Conservation (phyloP, 2,113 vertebrate species). For the Steatornis caripensis region DNA sequence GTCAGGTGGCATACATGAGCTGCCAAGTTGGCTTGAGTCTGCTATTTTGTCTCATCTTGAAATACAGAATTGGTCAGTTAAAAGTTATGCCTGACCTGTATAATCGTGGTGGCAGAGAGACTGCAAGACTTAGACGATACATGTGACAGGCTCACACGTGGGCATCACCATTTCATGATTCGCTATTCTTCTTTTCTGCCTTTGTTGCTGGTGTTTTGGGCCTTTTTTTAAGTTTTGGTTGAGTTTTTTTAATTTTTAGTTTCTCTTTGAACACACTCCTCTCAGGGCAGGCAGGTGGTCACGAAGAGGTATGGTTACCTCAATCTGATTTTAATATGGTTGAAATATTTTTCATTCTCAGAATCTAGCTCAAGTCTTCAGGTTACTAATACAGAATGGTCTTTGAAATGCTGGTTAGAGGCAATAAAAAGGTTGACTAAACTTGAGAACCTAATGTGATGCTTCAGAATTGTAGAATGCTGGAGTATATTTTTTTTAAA, state of each 20-base stretch:
- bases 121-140: not conserved
- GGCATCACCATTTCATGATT: not conserved
- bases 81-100: not conserved
- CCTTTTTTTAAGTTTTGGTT: not conserved
- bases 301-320: not conserved
- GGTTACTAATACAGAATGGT: not conserved
- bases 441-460: not conserved
- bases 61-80: not conserved
- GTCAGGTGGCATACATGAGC: accelerated
- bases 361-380: not conserved
- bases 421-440: not conserved
- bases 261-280: not conserved
- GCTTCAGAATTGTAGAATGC: not conserved
- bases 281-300: not conserved
- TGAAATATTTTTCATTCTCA: not conserved
- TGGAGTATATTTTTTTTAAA: not conserved
- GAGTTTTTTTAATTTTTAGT: not conserved
- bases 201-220: not conserved
- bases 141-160: not conserved
- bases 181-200: not conserved
- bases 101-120: not conserved
- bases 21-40: not conserved
- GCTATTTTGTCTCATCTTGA: not conserved
- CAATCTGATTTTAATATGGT: not conserved
- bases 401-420: not conserved